These are phyloP conservation scores for Pelobates fuscus DNA, from an alignment of 2,113 vertebrate genomes.

Conservation along the genomic window DNA sequence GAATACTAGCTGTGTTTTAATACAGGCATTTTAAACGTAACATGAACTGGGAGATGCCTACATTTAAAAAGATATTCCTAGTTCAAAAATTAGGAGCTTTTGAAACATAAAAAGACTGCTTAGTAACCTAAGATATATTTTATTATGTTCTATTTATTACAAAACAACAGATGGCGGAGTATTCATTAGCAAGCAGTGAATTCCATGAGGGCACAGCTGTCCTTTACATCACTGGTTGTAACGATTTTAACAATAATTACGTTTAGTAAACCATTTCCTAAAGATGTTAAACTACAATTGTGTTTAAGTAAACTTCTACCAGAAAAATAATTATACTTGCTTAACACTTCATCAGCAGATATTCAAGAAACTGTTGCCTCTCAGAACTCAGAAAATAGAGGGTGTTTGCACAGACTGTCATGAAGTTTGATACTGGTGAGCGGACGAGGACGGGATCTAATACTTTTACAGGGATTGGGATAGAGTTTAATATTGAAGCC, in stretches of 20 bases:
- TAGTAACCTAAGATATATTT: not conserved
- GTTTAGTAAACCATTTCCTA: conserved; percentile 27
- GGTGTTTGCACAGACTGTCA: not conserved
- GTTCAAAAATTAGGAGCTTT: not conserved
- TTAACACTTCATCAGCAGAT: not conserved
- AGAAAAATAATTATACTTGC: conserved; percentile 5
- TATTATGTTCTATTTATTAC: conserved; percentile 13
- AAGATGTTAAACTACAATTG: conserved; percentile 21
- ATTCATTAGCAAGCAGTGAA: conserved; percentile 25
- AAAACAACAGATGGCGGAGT: conserved; percentile 33
- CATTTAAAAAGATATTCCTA: not conserved
- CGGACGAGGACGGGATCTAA: no score
- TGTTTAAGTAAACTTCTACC: conserved; percentile 4
- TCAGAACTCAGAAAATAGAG: not conserved
- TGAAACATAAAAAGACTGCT: not conserved
- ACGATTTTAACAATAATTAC: conserved; percentile 21
- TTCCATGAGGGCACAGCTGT: not conserved
- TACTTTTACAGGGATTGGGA: no score
- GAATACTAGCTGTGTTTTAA: conserved; percentile 16
- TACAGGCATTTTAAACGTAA: not conserved
- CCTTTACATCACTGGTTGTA: conserved; percentile 16
- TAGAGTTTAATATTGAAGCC: no score
- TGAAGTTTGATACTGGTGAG: no score
- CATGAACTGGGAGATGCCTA: no score
- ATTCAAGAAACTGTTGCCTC: not conserved